Evolutionary conservation across 1,140 invertebrate genomes (phyloP), one percentile per base, ranked within the genome.

Genomic region (Linepithema humile): DNA sequence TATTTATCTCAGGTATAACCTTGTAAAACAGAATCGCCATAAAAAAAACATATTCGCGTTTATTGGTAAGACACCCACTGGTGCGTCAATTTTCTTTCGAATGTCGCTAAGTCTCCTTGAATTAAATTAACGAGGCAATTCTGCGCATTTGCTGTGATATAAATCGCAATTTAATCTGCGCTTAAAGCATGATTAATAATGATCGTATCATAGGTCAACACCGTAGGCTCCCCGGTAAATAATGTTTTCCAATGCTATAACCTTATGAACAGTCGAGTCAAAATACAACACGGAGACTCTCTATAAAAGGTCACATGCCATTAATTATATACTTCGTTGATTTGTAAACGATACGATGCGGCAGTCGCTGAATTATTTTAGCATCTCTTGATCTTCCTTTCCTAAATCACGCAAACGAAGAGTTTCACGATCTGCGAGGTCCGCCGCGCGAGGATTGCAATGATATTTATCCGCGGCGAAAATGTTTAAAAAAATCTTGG

Each of bases 41-140:
- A 43, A 9, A 35, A 35, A 50, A 26, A 23, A 48, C 2, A 26
- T 1, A 23, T 35, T 35, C n/a, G 20, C 3, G 48, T 20, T 70
- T 70, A 48, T 59, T 69, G 55, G 50, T 38, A 72, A 60, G 23
- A 32, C 35, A 45, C 48, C 38, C 15, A 83, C 29, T 38, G n/a
- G 38, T n/a, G 38, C 69, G 84, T 84, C 80, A 85, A 69, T 70
- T 69, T 48, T n/a, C 75, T 80, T 43, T 80, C 35, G 23, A 80
- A 57, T 80, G 64, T 83, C 82, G 80, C 89, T 45, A 77, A 85
- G 83, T 84, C 80, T 77, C 84, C 86, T 89, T 86, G 64, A 55
- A 35, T 55, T 55, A 57, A 69, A 80, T 80, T 55, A 80, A 80
- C 48, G 48, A 80, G 48, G 38, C 35, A 80, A 70, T 57, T 40